Evolutionary conservation across 2,888 invertebrate species (phyloP).

Genomic region (Morpho achilles): DNA sequence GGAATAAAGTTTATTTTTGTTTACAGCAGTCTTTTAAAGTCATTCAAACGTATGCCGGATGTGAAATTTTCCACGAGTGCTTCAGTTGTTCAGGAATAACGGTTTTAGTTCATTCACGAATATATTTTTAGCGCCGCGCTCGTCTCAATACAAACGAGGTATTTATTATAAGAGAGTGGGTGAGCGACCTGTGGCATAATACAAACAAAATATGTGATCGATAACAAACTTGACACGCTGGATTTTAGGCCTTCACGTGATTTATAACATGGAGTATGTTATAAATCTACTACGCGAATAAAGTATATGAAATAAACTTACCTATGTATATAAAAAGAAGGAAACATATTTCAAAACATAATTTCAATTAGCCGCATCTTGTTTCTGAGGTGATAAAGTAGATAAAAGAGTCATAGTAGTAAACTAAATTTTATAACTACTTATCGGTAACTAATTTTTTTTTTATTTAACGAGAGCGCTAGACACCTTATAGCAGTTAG

Average conservation of each 20-base stretch:
- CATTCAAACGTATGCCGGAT: slow-evolving; percentile 40
- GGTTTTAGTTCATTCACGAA: slow-evolving; percentile 43
- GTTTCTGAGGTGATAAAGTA: too few relatives aligned
- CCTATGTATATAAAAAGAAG: too few relatives aligned
- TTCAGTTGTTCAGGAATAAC: slow-evolving; percentile 44
- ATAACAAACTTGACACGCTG: slow-evolving; percentile 36
- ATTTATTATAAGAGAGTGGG: slow-evolving; percentile 45
- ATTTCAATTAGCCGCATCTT: too few relatives aligned
- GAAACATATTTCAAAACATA: too few relatives aligned
- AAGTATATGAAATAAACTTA: too few relatives aligned
- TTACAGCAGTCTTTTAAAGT: slow-evolving; percentile 6
- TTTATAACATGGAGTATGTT: too few relatives aligned
- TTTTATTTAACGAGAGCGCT: too few relatives aligned
- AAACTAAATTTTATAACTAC: too few relatives aligned
- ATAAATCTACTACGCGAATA: too few relatives aligned
- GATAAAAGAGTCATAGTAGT: too few relatives aligned
- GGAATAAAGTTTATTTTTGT: slow-evolving; percentile 19
- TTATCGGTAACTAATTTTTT: too few relatives aligned
- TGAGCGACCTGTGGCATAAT: slow-evolving; percentile 59
- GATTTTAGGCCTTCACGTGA: slow-evolving; percentile 7
- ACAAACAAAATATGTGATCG: slow-evolving; percentile 68
- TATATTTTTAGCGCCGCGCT: slow-evolving; percentile 59
- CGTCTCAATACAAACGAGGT: slow-evolving; percentile 55
- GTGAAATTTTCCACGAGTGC: slow-evolving; percentile 66
- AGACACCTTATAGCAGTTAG: too few relatives aligned